Base-by-base conservation (phyloP, 1,140 invertebrate genomes). In the Microplitis mediator region DNA sequence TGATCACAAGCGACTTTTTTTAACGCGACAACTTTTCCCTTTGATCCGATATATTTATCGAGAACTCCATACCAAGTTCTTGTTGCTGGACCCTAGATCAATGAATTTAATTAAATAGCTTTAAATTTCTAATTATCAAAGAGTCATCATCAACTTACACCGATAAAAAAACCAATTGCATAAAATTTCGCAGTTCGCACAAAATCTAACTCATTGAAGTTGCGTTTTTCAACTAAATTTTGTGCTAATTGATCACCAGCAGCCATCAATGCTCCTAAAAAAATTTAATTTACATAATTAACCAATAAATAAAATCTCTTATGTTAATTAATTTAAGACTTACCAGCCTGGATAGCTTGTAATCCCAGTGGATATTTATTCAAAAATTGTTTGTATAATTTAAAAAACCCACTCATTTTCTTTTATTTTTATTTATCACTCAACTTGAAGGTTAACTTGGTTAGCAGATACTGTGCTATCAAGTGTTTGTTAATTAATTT, bases 1-100 rank as follows among this genome's bases (percentile, higher is more conserved):
- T 97, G 95, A 87, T 97, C 95, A 23, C 90, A 81, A n/a, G 89
- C 84, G 13, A 95, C 91, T 88, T 95, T 95, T 81, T 92, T 92
- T 2, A 93, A 56, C 4, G 89, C 85, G 16, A 88, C 89, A 45
- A 83, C 79, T 79, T 86, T 86, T 64, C 89, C 89, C 76, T 84
- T 86, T 6, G 84, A 82, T 69, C 78, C 88, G 86, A 89, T 90
- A 67, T 89, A 78, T 75, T 85, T 89, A 64, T 94, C 91, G 51
- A 95, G 81, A 58, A 91, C 75, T 63, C 89, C 88, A 82, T 94
- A 95, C 93, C 93, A 95, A 5, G 84, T 85, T 72, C 89, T 87
- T 31, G 94, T 84, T n/a, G 86, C 85, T 14, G 94, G 94, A 13
- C 93, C 93, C 93, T 94, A 80, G 77, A 82, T 79, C 82, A 86